Percentiles rank a stretch among this genome's conserved stretches.
phyloP scores from a whole-genome alignment of 2,888 invertebrate species.

The Lydus trimaculatus region DNA sequence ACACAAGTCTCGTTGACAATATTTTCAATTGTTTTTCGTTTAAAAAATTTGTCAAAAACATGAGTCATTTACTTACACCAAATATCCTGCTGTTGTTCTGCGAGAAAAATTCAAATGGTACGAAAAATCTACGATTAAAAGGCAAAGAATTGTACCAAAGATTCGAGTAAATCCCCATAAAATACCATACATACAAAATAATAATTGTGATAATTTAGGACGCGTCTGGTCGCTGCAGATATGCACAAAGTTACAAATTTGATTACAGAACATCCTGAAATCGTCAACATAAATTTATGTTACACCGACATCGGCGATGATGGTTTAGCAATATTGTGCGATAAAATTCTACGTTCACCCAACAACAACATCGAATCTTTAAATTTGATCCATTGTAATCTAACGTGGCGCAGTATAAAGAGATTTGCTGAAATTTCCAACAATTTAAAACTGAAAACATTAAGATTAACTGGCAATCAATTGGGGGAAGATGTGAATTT shows the following conservation, averaged over 20 bases:
- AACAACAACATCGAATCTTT: conserved; percentile 63
- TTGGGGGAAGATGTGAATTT: conserved; percentile 61
- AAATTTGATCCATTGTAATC: conserved; percentile 66
- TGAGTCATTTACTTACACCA: not conserved
- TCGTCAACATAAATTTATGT: conserved; percentile 64
- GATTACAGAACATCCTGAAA: conserved; percentile 59
- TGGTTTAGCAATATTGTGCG: conserved; percentile 61
- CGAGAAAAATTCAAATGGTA: conserved; percentile 66
- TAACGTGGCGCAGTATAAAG: conserved; percentile 60
- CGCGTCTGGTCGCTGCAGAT: conserved; percentile 62
- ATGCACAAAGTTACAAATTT: conserved; percentile 64
- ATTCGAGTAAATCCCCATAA: conserved; percentile 50
- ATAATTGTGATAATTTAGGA: conserved; percentile 42
- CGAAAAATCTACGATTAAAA: conserved; percentile 62
- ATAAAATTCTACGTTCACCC: conserved; percentile 60
- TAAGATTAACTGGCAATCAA: conserved; percentile 68
- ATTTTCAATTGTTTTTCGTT: not conserved
- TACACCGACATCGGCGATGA: conserved; percentile 66
- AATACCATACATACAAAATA: not conserved
- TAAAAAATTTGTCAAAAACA: not conserved
- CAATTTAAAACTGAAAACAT: conserved; percentile 60
- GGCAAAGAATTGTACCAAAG: conserved; percentile 63
- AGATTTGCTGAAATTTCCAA: conserved; percentile 42
- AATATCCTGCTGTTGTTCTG: conserved; percentile 51
- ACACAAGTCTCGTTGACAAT: not conserved